These are phyloP conservation scores for Lasioglossum pauxillum DNA, from an alignment of 2,888 invertebrate species.

Conservation along the genomic window DNA sequence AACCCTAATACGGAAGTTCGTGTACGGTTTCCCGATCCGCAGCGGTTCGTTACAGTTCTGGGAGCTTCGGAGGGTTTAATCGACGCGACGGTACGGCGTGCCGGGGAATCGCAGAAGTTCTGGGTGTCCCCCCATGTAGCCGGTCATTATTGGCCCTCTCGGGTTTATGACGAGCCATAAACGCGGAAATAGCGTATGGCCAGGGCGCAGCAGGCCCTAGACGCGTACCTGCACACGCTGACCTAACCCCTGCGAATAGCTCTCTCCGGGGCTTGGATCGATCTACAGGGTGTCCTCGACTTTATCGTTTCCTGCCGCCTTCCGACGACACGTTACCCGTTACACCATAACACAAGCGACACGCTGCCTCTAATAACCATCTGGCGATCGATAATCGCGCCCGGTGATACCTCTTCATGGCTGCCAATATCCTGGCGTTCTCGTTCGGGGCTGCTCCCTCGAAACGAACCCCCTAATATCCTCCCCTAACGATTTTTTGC, in stretches of 20 bases:
- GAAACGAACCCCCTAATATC: neutral
- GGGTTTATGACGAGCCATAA: conserved; percentile 65
- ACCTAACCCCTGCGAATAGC: conserved; percentile 45
- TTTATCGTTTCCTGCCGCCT: conserved; percentile 40
- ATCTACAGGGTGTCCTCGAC: conserved; percentile 51
- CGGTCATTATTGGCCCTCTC: conserved; percentile 55
- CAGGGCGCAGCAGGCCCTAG: conserved; percentile 39
- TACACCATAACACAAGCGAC: conserved; percentile 22
- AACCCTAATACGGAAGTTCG: conserved; percentile 3
- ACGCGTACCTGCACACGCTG: conserved; percentile 47
- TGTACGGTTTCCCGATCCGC: neutral
- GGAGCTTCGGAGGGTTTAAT: conserved; percentile 37
- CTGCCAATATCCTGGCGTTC: conserved; percentile 2
- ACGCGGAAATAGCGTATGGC: conserved; percentile 55
- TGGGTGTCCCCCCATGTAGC: conserved; percentile 20
- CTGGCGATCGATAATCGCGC: conserved; percentile 28
- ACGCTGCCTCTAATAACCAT: conserved; percentile 27
- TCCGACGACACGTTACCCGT: conserved; percentile 12
- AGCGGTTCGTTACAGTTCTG: conserved; percentile 11
- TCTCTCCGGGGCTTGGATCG: conserved; percentile 49
- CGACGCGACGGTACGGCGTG: neutral
- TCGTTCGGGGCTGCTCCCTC: neutral
- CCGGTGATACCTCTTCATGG: conserved; percentile 5
- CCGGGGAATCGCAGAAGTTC: conserved; percentile 37
- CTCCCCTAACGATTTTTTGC: neutral